Percentiles rank a stretch among this genome's conserved stretches.
These are phyloP conservation scores for Aspidiotus destructor DNA, from an alignment of 2,888 invertebrate genomes.

Conservation along the genomic window DNA sequence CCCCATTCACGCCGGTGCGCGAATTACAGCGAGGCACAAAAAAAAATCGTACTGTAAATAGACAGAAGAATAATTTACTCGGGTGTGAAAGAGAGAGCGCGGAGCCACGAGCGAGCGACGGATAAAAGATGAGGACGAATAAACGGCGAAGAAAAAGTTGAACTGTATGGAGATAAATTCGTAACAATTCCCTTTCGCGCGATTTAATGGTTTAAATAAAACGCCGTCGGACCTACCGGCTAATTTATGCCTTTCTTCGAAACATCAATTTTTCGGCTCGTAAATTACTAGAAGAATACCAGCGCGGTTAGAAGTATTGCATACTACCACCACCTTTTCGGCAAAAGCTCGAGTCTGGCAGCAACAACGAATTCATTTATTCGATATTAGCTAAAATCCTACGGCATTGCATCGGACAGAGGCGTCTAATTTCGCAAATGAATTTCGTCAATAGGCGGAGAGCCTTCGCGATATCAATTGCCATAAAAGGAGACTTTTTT, in stretches of 20 bases:
- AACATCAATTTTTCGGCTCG: slow-evolving; percentile 29
- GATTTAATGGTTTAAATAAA: slow-evolving; percentile 27
- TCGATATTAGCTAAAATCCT: slow-evolving; percentile 16
- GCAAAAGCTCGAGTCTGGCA: not conserved
- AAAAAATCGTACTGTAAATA: not conserved
- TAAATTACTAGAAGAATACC: slow-evolving; percentile 25
- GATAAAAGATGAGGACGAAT: not conserved
- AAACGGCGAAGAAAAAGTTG: slow-evolving; percentile 15
- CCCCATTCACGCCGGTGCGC: not conserved
- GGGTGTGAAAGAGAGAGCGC: no score
- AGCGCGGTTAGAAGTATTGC: slow-evolving; percentile 12
- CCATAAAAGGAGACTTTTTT: no score
- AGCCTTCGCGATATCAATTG: not conserved
- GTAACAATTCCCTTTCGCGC: slow-evolving; percentile 22
- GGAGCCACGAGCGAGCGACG: no score
- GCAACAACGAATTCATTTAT: not conserved
- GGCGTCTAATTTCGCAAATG: slow-evolving; percentile 26
- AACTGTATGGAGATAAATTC: slow-evolving; percentile 22
- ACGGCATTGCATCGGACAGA: slow-evolving; percentile 5
- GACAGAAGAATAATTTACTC: no score
- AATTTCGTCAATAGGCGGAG: slow-evolving; percentile 9
- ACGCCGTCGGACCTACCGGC: slow-evolving; percentile 11
- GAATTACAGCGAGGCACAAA: not conserved
- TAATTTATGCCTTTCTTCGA: slow-evolving; percentile 26
- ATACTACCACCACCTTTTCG: not conserved